These are phyloP conservation scores for Meandrina meandrites DNA, from an alignment of 92 coral and sea anemone genomes.

Conservation along the genomic window DNA sequence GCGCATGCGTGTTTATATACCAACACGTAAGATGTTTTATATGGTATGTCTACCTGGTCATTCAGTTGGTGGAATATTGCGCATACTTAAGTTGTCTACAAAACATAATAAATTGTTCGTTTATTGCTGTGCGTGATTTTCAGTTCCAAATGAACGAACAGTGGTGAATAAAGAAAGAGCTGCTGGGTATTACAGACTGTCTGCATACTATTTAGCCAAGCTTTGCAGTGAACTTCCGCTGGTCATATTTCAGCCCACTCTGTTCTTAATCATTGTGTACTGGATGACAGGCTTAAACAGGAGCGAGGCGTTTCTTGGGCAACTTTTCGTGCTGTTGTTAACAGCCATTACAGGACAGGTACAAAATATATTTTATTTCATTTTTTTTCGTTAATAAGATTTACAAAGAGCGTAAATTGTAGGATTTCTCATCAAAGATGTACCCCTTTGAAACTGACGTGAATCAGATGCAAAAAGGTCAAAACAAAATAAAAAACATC, in stretches of 20 bases:
- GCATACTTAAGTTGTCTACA: background rate
- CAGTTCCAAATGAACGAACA: slow-evolving; percentile 87
- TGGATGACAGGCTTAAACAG: slow-evolving; percentile 91
- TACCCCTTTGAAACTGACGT: background rate
- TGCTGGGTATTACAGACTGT: slow-evolving; percentile 92
- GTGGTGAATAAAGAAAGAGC: slow-evolving; percentile 91
- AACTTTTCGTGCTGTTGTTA: slow-evolving; percentile 49
- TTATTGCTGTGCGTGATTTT: background rate
- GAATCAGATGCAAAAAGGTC: too few relatives aligned
- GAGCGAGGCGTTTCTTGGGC: slow-evolving; percentile 79
- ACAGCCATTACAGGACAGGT: slow-evolving; percentile 84
- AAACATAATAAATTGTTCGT: background rate
- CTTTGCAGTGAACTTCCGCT: slow-evolving; percentile 89
- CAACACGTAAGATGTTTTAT: too few relatives aligned
- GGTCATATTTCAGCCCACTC: slow-evolving; percentile 72
- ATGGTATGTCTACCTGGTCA: too few relatives aligned
- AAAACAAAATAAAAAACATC: background rate
- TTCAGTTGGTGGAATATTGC: too few relatives aligned
- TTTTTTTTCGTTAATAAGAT: too few relatives aligned
- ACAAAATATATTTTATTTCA: background rate
- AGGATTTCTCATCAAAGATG: background rate
- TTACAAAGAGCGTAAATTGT: background rate
- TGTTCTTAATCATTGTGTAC: slow-evolving; percentile 71
- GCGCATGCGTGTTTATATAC: too few relatives aligned
- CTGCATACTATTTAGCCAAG: slow-evolving; percentile 93